Base-by-base conservation (phyloP, 2,113 vertebrate genomes). In the Shinisaurus crocodilurus region DNA sequence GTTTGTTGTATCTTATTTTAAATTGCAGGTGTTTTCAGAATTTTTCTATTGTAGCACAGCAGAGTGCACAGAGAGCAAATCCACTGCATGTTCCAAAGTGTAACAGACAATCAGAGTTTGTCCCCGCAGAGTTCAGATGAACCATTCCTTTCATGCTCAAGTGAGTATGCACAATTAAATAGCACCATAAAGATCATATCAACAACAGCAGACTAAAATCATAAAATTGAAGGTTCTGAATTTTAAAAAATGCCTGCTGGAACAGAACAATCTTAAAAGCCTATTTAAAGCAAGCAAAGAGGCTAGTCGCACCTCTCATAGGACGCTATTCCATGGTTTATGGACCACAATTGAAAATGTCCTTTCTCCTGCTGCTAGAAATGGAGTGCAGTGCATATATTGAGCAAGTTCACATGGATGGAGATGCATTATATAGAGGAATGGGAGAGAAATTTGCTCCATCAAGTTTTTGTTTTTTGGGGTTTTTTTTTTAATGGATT, bases 31-130 rank as follows among this genome's bases (percentile, higher is more conserved):
- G 37, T 60, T 93, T 10, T n/a, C 5, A 43, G 2, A 50, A 50
- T 81, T 79, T 13, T 88, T 60, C 29, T 2, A 5, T 86, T 12
- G 16, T 54, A 12, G 0, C 79, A 85, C 84, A 48, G 48, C 25
- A 29, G 0, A 0, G 29, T 20, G 69, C 79, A 20, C 20, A 89
- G 32, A 87, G 86, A 32, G 37, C 84, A 29, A 34, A 32, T 69
- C 3, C 1, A 50, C 40, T 54, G 57, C 0, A 74, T 45, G 0
- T 0, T 12, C 57, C 1, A 5, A 43, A 32, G 45, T 0, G 3
- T 0, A 20, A 29, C 0, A 72, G 88, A 69, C 8, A 34, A 15
- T 20, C 0, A 3, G 0, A 0, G 67, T 89, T 91, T 91, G 91
- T 92, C 92, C 67, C 0, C 0, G 54, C 60, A 75, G 67, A 29